Conservation (phyloP, 2,797 vertebrate species). For the Malacoraja senta region DNA sequence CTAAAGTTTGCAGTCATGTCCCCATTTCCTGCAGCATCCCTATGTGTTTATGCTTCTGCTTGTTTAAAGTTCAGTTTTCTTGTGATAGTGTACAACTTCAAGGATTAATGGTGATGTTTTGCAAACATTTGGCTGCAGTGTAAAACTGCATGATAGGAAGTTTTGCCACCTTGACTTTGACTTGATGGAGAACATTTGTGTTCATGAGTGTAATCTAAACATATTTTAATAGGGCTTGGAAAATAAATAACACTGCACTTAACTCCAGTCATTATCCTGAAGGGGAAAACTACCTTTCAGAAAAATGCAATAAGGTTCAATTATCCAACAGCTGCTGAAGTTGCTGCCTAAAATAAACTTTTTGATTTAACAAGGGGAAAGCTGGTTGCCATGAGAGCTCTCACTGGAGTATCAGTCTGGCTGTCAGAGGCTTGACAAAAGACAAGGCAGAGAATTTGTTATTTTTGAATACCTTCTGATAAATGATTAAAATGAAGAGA, state of each 20-base stretch:
- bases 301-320: not conserved
- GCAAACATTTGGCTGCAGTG: not conserved
- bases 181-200: not conserved
- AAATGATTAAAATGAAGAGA: not conserved
- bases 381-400: not conserved
- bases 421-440: not conserved
- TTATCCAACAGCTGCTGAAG: not conserved
- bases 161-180: not conserved
- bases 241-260: not conserved
- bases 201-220: constrained; percentile 7
- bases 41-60: not conserved
- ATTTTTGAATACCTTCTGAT: not conserved
- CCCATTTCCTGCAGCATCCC: not conserved
- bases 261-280: not conserved
- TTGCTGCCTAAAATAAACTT: not conserved
- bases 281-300: not conserved
- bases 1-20: not conserved
- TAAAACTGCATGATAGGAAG: not conserved
- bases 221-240: not conserved
- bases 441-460: not conserved
- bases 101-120: not conserved
- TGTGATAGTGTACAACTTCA: not conserved
- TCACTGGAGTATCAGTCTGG: not conserved
- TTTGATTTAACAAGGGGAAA: not conserved
- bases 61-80: not conserved